Conservation (phyloP, 2,888 invertebrate genomes). For the Platypus cylindrus region DNA sequence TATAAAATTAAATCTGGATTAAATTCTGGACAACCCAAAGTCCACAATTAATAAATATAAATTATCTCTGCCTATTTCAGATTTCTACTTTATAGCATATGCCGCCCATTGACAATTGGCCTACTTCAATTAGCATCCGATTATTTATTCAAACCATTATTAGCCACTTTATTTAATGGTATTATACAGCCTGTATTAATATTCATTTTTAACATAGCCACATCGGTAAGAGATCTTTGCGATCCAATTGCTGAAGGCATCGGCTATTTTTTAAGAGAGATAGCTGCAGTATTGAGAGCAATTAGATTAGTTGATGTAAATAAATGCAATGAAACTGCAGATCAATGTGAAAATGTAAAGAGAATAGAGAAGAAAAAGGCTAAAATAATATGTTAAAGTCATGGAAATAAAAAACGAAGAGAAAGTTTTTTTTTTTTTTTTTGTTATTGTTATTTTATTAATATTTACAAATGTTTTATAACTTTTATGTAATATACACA, state of each 20-base stretch:
- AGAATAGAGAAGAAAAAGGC: neutral
- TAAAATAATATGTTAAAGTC: neutral
- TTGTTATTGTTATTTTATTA: too few species aligned
- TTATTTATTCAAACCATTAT: conserved; percentile 51
- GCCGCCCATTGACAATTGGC: conserved; percentile 48
- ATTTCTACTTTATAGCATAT: conserved; percentile 43
- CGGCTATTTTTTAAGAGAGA: conserved; percentile 39
- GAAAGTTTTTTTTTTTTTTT: neutral
- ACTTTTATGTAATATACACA: too few species aligned
- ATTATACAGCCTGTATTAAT: conserved; percentile 55
- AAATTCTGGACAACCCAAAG: too few species aligned
- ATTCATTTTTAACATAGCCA: conserved; percentile 46
- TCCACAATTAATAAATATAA: neutral
- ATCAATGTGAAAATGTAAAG: conserved; percentile 5
- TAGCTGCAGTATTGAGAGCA: conserved; percentile 35
- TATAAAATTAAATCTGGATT: too few species aligned
- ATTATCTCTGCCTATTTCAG: conserved; percentile 22
- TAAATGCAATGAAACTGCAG: conserved; percentile 7
- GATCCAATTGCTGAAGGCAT: conserved; percentile 46
- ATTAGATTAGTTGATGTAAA: conserved; percentile 39
- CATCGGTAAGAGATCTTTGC: conserved; percentile 48
- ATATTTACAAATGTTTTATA: too few species aligned
- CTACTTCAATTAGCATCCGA: conserved; percentile 51
- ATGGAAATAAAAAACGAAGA: neutral
- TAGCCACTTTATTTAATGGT: conserved; percentile 51